Evolutionary conservation across 2,113 vertebrate genomes (phyloP).

Genomic region (Nesoenas mayeri): DNA sequence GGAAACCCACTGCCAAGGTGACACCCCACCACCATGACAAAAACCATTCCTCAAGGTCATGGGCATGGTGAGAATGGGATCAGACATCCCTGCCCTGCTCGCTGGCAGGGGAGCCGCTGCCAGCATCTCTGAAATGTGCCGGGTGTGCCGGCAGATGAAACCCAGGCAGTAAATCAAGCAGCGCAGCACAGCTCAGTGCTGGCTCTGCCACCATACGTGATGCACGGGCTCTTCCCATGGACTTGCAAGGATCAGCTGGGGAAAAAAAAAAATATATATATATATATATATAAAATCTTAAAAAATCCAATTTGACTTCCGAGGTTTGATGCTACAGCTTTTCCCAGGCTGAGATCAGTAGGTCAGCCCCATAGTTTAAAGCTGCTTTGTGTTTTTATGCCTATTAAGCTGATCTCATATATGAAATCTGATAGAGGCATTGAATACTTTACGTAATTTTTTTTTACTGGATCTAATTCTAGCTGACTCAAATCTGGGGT

Average conservation of each 20-base stretch:
- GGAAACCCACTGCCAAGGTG: background rate
- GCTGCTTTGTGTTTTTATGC: background rate
- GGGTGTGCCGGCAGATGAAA: background rate
- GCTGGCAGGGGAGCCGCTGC: background rate
- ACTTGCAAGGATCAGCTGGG: background rate
- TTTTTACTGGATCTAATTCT: background rate
- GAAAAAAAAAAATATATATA: background rate
- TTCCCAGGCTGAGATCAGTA: background rate
- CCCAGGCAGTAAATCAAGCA: background rate
- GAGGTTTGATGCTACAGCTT: background rate
- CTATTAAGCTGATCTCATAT: background rate
- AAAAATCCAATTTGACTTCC: background rate
- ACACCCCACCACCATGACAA: background rate
- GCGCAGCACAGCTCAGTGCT: background rate
- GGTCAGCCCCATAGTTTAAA: background rate
- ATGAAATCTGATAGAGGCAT: background rate
- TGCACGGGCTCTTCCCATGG: background rate
- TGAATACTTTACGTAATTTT: background rate
- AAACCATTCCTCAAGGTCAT: background rate
- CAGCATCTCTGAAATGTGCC: background rate
- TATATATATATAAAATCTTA: too few species aligned
- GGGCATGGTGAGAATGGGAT: background rate
- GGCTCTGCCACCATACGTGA: background rate
- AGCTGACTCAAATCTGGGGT: background rate
- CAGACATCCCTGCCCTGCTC: background rate